Base-by-base conservation (phyloP, 2,113 vertebrate species). In the Phyllopteryx taeniolatus region DNA sequence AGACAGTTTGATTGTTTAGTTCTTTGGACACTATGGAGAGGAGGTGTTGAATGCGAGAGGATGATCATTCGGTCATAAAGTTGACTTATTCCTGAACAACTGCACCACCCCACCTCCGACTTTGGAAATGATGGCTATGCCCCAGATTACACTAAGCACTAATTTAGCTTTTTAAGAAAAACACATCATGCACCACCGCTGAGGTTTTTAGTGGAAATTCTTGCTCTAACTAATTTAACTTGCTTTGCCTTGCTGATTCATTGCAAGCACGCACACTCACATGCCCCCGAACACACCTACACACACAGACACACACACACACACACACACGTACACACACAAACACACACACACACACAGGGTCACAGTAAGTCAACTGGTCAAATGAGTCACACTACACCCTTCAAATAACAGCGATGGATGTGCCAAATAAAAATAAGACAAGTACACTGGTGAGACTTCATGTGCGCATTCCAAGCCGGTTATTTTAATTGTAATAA, bases 281-380 rank as follows among this genome's bases (percentile, higher is more conserved):
- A 27, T 27, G 27, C 27, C 27, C 27, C 27, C 27, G 1, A 27
- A 27, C 27, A 60, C 20, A 57, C 56, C 54, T 60, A 49, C 54
- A 51, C 27, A 65, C 33, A 57, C 61, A 43, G 42, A 73, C 44
- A 68, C 56, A 72, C 20, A 73, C 56, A 70, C 61, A 56, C 47
- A 70, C 53, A 60, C 12, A 63, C 10, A 54, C 60, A 68, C 71
- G n/a, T n/a, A 73, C 44, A 68, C 56, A 72, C 20, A 73, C 56
- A 70, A 56, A 56, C 47, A 70, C 53, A 60, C 12, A 63, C 10
- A 54, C 60, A 68, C 71, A 43, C 54, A 46, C 63, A 8, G 77
- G 78, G 75, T 76, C 79, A 75, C 31, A 43, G 44, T 44, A 17
- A 53, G 63, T 83, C 35, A 77, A 75, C 74, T 80, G 82, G 82